Evolutionary conservation across 2,113 vertebrate genomes (phyloP).

Genomic region (Alethe castanea): DNA sequence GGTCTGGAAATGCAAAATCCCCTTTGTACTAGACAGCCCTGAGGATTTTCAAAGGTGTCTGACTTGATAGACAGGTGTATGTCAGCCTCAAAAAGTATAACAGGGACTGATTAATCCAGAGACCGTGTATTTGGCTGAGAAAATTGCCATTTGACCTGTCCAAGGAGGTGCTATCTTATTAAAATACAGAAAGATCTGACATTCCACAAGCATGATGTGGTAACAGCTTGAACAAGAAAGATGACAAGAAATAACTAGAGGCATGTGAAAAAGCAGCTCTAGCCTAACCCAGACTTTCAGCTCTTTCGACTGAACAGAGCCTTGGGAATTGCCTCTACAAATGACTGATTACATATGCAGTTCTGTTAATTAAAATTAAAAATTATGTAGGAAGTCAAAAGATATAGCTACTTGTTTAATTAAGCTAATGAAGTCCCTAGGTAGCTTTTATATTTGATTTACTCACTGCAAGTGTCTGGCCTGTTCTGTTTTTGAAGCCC

Average conservation of each 20-base stretch:
- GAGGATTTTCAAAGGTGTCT: not conserved
- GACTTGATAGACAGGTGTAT: not conserved
- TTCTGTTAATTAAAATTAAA: slow-evolving; percentile 62
- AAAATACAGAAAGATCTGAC: not conserved
- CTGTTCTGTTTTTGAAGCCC: slow-evolving; percentile 45
- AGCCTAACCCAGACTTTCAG: slow-evolving; percentile 12
- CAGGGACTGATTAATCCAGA: not conserved
- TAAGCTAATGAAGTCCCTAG: slow-evolving; percentile 60
- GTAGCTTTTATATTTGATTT: slow-evolving; percentile 58
- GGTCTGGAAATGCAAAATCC: not conserved
- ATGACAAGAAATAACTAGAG: slow-evolving; percentile 28
- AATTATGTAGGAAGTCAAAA: slow-evolving; percentile 58
- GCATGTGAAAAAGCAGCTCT: slow-evolving; percentile 19
- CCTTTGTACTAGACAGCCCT: not conserved
- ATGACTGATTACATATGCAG: slow-evolving; percentile 42
- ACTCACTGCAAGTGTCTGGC: slow-evolving; percentile 26
- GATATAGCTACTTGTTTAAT: slow-evolving; percentile 58
- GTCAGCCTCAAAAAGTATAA: not conserved
- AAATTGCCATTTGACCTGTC: slow-evolving; percentile 36
- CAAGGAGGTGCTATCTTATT: slow-evolving; percentile 5
- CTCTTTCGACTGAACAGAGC: not conserved
- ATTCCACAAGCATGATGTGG: slow-evolving; percentile 14
- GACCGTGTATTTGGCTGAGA: not conserved
- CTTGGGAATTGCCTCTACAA: slow-evolving; percentile 45
- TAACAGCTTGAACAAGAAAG: slow-evolving; percentile 2